Conservation (phyloP, 1,140 invertebrate species). For the Formica selysi region DNA sequence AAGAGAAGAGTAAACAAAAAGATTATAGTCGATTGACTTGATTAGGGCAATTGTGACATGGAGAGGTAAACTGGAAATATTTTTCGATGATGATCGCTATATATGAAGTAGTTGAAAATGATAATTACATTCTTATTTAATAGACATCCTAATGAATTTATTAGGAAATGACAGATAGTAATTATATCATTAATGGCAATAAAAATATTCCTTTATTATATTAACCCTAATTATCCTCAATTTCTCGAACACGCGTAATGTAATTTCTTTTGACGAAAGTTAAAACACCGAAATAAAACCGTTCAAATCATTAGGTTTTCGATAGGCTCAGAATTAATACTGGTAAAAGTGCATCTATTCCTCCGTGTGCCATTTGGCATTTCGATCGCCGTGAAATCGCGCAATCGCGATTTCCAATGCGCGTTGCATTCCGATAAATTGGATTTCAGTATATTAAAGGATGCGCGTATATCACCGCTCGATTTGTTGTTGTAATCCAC, state of each 20-base stretch:
- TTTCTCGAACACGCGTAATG: background rate
- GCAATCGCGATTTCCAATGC: conserved; percentile 68
- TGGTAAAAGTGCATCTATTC: conserved; percentile 39
- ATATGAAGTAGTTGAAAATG: background rate
- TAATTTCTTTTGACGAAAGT: background rate
- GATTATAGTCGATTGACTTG: conserved; percentile 26
- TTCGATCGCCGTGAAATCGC: conserved; percentile 68
- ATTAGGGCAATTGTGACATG: conserved; percentile 3
- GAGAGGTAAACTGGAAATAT: background rate
- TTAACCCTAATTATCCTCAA: background rate
- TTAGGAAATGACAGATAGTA: background rate
- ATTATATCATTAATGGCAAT: background rate
- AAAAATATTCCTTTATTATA: background rate
- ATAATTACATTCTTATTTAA: background rate
- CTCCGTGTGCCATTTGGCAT: conserved; percentile 66
- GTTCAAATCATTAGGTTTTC: conserved; percentile 28
- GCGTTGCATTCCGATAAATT: conserved; percentile 72
- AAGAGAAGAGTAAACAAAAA: conserved; percentile 44
- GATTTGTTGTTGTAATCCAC: conserved; percentile 49
- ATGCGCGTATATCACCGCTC: conserved; percentile 44
- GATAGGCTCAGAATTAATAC: conserved; percentile 27
- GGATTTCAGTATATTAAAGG: conserved; percentile 69
- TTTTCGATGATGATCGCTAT: background rate
- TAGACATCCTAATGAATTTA: background rate
- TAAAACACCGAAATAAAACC: background rate